Conservation (phyloP, 2,797 vertebrate genomes). For the Phyllotis vaccarum region DNA sequence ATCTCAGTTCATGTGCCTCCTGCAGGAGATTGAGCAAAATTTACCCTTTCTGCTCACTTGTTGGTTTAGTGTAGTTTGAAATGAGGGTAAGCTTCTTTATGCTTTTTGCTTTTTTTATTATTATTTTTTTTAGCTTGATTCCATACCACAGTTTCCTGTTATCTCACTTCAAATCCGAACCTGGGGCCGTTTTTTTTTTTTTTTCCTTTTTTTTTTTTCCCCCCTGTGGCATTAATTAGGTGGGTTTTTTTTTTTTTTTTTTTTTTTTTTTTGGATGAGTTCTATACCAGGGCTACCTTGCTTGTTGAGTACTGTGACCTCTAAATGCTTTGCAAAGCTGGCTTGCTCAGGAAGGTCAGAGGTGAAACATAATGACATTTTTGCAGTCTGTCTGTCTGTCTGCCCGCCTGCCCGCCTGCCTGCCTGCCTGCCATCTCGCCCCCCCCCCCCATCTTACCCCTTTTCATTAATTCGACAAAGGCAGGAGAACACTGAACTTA, state of each 20-base stretch:
- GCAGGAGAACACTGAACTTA: neutral
- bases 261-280: constrained; percentile 59
- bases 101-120: too few species aligned
- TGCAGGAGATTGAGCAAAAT: neutral
- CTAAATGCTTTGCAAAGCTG: constrained; percentile 49
- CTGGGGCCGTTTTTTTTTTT: constrained; percentile 64
- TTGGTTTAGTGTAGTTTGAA: constrained; percentile 1
- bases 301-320: constrained; percentile 58
- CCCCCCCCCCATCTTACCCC: neutral
- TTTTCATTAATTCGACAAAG: neutral
- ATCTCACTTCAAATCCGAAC: constrained; percentile 65
- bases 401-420: neutral
- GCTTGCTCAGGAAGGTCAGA: constrained; percentile 29
- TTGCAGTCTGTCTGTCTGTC: neutral
- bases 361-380: constrained; percentile 17
- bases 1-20: neutral
- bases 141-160: neutral
- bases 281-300: constrained; percentile 33
- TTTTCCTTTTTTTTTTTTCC: constrained; percentile 43
- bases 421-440: too few species aligned
- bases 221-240: constrained; percentile 61
- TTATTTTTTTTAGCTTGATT: constrained; percentile 34
- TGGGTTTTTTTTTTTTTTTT: too few species aligned
- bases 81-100: constrained; percentile 36
- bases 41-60: neutral